Conservation (phyloP, 1,140 invertebrate genomes). For the Sesamia nonagrioides region DNA sequence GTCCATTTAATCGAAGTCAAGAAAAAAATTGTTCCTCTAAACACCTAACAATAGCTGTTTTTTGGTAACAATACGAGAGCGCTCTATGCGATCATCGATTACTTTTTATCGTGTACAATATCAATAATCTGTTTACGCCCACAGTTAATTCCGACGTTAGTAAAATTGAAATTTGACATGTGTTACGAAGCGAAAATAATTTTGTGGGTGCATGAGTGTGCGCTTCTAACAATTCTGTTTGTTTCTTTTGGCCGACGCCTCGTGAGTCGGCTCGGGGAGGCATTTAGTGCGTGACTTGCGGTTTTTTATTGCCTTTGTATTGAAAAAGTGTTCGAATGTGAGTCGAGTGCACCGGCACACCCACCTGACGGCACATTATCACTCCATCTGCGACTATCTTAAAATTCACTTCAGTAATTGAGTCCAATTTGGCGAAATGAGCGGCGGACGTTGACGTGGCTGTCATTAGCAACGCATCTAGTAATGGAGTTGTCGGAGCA, state of each 20-base stretch:
- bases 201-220: constrained; percentile 82
- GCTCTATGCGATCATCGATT: constrained; percentile 84
- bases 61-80: constrained; percentile 69
- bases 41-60: constrained; percentile 78
- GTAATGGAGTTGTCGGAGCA: constrained; percentile 64
- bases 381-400: constrained; percentile 60
- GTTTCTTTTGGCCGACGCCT: constrained; percentile 82
- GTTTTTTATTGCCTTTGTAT: constrained; percentile 85
- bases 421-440: constrained; percentile 71
- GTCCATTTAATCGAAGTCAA: constrained; percentile 71
- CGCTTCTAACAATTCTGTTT: constrained; percentile 82
- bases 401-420: constrained; percentile 73
- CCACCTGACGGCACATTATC: constrained; percentile 73
- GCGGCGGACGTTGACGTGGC: constrained; percentile 40
- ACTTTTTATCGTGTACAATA: constrained; percentile 85
- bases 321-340: constrained; percentile 78
- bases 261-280: constrained; percentile 66
- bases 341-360: constrained; percentile 65
- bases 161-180: constrained; percentile 86
- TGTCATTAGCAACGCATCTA: constrained; percentile 67
- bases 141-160: constrained; percentile 85
- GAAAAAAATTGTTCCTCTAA: constrained; percentile 71
- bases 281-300: constrained; percentile 85
- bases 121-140: constrained; percentile 86
- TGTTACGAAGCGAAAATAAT: constrained; percentile 85